Percentiles rank a stretch among this genome's conserved stretches.
phyloP scores from a whole-genome alignment of 2,797 vertebrate species.

The Acipenser ruthenus region DNA sequence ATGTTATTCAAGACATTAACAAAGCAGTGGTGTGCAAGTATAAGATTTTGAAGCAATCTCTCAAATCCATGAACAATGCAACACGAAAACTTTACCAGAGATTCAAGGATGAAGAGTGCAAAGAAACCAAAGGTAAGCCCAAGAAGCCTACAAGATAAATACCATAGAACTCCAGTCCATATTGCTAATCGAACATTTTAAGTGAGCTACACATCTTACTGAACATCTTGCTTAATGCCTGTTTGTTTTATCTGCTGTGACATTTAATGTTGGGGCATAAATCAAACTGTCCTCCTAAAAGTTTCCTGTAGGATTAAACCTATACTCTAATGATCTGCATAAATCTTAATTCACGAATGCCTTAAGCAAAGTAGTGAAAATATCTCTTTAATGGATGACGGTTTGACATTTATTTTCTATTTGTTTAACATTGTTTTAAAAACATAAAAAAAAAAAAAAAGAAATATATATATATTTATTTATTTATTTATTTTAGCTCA shows the following conservation, averaged over 20 bases:
- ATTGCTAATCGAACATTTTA: neutral
- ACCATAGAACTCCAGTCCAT: neutral
- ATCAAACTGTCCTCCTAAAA: too few relatives aligned
- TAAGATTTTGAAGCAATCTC: slow-evolving; percentile 66
- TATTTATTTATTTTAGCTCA: neutral
- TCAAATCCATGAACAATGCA: slow-evolving; percentile 49
- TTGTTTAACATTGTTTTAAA: too few relatives aligned
- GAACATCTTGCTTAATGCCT: neutral
- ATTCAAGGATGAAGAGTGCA: slow-evolving; percentile 75
- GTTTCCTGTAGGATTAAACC: too few relatives aligned
- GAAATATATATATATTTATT: too few relatives aligned
- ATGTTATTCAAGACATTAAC: slow-evolving; percentile 66
- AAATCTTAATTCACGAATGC: too few relatives aligned
- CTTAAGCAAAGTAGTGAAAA: too few relatives aligned
- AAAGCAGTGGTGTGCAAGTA: slow-evolving; percentile 68
- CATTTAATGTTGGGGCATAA: too few relatives aligned
- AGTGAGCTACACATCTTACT: neutral
- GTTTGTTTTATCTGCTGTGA: neutral
- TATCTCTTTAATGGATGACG: too few relatives aligned
- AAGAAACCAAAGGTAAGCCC: slow-evolving; percentile 73
- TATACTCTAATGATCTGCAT: too few relatives aligned
- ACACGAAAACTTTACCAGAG: slow-evolving; percentile 62
- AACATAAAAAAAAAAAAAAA: too few relatives aligned
- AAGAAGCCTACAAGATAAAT: too few relatives aligned
- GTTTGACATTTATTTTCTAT: too few relatives aligned